Evolutionary conservation across 2,113 vertebrate species (phyloP), one percentile per base, ranked within the genome.

Genomic region (Mugil cephalus): DNA sequence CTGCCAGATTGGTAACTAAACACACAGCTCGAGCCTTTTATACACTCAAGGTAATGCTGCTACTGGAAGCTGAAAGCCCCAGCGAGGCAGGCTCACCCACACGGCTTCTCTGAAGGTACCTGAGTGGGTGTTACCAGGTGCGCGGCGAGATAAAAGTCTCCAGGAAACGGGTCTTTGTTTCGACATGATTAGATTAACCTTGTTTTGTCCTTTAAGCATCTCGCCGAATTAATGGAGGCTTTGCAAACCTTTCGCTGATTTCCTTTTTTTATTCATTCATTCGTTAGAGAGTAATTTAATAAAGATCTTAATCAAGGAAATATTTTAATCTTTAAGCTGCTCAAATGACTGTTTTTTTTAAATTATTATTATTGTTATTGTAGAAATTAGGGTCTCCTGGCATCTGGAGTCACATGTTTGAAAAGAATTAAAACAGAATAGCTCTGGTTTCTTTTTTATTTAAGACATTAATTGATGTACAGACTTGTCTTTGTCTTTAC

Each of bases 51-150:
- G 53, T 54, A 74, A 81, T 80, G 80, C 80, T 87, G 78, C 80
- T 59, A 69, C 47, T 86, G 76, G 69, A 77, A 73, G 82, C 69
- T 53, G 62, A 75, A 34, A 55, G 55, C 63, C 10, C 5, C 24
- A 38, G 48, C 34, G 61, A 72, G 45, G 36, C 58, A 9, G 30
- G 54, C 62, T 56, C 67, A 70, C 63, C 55, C 17, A 46, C 19
- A 12, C 17, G 6, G 30, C 39, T 61, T 73, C 48, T 68, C 38
- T 71, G 39, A 68, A 64, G 64, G 52, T 43, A 76, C 42, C 48
- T 74, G 56, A 84, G 81, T 82, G 69, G 73, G 79, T 69, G 54
- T 88, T 66, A 54, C 52, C 50, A 66, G 69, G 62, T 82, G 63
- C 39, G 24, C 9, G 0, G 1, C 21, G 34, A 69, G 59, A 82